Evolutionary conservation across 2,797 vertebrate species (phyloP).

Genomic region (Sebastes matsubarae): DNA sequence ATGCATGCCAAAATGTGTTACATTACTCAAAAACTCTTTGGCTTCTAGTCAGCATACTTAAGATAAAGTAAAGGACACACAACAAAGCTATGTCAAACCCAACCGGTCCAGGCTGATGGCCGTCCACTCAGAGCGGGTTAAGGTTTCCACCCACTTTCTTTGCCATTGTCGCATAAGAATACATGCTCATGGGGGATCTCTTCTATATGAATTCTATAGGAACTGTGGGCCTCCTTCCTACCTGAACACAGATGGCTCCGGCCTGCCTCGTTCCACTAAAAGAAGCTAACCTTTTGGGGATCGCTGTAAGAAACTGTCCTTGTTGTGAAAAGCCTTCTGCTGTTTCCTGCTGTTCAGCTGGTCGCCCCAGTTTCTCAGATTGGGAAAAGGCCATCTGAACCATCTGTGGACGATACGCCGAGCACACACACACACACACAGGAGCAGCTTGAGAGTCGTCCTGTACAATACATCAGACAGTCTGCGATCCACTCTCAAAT

Average conservation of each 20-base stretch:
- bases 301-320: not conserved
- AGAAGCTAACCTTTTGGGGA: not conserved
- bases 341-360: not conserved
- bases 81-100: not conserved
- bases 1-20: too few species aligned
- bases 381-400: not conserved
- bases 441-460: not conserved
- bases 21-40: too few species aligned
- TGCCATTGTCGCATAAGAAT: too few species aligned
- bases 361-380: not conserved
- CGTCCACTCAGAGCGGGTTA: too few species aligned
- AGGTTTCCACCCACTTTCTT: too few species aligned
- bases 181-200: too few species aligned
- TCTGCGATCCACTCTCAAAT: slow-evolving; percentile 24
- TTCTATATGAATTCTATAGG: not conserved
- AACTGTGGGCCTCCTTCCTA: not conserved
- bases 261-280: not conserved
- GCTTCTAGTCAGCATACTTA: too few species aligned
- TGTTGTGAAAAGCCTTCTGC: not conserved
- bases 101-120: too few species aligned
- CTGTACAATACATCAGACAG: slow-evolving; percentile 32
- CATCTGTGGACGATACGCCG: not conserved
- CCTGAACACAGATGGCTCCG: not conserved
- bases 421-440: not conserved
- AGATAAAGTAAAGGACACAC: not conserved